These are phyloP conservation scores for Tanypteryx hageni DNA, from an alignment of 2,888 invertebrate genomes.

Conservation along the genomic window DNA sequence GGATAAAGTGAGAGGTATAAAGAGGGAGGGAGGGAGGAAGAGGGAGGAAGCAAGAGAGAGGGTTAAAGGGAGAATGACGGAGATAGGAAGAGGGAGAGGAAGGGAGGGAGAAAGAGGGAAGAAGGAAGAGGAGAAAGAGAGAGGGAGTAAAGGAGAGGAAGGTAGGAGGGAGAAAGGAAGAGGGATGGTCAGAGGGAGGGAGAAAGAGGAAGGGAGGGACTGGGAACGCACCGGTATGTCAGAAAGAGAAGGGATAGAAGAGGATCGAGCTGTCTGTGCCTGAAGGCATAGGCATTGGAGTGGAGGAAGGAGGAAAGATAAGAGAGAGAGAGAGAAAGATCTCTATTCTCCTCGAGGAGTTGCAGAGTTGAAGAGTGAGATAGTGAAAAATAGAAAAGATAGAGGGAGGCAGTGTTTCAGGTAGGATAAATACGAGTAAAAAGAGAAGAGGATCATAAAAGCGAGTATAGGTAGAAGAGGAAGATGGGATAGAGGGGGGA, in stretches of 20 bases:
- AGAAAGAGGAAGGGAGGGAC: not conserved
- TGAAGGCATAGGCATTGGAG: not conserved
- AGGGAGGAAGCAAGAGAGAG: not conserved
- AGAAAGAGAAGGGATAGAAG: not conserved
- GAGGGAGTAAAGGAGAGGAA: not conserved
- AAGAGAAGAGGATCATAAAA: not conserved
- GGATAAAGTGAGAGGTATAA: not conserved
- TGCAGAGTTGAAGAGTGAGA: not conserved
- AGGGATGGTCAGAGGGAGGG: not conserved
- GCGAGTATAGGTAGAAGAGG: not conserved
- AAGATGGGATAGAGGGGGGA: not conserved
- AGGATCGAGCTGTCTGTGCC: not conserved
- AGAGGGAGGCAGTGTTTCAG: not conserved
- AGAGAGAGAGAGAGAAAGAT: not conserved
- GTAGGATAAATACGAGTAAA: not conserved
- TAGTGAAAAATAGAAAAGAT: not conserved
- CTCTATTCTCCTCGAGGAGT: not conserved
- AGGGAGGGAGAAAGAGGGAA: not conserved
- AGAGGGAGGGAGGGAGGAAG: not conserved
- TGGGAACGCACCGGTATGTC: not conserved
- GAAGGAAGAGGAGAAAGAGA: too few species aligned
- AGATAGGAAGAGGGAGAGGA: not conserved
- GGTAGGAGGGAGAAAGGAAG: not conserved
- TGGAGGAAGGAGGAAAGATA: not conserved
- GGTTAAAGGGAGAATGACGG: not conserved